Evolutionary conservation across 2,888 invertebrate genomes (phyloP).

Genomic region (Heliconius charithonia): DNA sequence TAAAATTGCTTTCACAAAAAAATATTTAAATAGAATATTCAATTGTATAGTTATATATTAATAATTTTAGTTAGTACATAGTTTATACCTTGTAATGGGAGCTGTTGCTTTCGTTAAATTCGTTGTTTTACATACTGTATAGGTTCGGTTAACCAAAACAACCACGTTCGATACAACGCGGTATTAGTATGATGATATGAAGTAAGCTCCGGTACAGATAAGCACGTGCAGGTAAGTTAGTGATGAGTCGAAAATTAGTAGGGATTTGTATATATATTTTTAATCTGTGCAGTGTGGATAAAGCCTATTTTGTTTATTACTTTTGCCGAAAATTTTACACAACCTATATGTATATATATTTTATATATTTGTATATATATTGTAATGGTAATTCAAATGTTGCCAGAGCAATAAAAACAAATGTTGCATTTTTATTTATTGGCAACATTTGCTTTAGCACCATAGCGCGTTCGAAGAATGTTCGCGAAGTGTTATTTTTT

Average conservation of each 20-base stretch:
- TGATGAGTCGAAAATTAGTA: conserved; percentile 83
- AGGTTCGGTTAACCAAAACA: conserved; percentile 4
- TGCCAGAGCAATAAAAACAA: conserved; percentile 62
- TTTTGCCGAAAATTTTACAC: neutral
- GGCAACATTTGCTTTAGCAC: conserved; percentile 48
- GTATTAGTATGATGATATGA: conserved; percentile 59
- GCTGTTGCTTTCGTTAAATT: neutral
- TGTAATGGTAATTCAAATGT: conserved; percentile 61
- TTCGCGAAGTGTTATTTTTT: conserved; percentile 54
- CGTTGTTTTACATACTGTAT: neutral
- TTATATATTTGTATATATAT: neutral
- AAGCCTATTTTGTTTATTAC: conserved; percentile 22
- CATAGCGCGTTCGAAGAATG: conserved; percentile 52
- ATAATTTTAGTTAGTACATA: neutral
- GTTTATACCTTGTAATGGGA: neutral
- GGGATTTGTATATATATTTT: conserved; percentile 18
- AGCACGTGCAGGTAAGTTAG: conserved; percentile 72
- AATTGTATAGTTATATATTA: too few relatives aligned
- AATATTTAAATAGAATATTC: neutral
- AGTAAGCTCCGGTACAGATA: conserved; percentile 63
- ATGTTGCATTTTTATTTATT: conserved; percentile 35
- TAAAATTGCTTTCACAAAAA: neutral
- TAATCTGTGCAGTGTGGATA: conserved; percentile 35
- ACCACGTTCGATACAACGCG: conserved; percentile 3
- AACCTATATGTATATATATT: neutral